Base-by-base conservation (phyloP, 2,113 vertebrate genomes). In the Bucco capensis region DNA sequence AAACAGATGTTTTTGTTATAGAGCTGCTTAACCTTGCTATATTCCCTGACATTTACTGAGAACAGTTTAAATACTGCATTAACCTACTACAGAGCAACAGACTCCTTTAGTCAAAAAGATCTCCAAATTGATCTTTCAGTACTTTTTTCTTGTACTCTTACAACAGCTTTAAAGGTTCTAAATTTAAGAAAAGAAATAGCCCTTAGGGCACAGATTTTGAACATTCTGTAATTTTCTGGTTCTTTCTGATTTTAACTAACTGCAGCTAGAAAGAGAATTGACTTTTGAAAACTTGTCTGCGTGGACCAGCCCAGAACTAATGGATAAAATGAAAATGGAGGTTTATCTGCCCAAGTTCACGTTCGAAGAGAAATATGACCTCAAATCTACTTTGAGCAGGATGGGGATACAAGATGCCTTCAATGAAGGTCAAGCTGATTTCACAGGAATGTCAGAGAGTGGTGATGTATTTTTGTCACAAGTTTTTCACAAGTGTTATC, bases 341-440 rank as follows among this genome's bases (percentile, higher is more conserved):
- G 96, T 98, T 54, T 97, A 96, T 21, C 73, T 99, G 8, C 98
- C 98, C 30, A 97, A 94, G 25, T 98, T 98, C 96, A 98, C 96
- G 0, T 53, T 99, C 92, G 98, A 98, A 94, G 96, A 98, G 73
- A 96, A 33, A 14, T 98, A 98, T 2, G 92, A 98, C 86, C 92
- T 99, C 87, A 97, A 97, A 54, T 30, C 94, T 19, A 87, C 98
- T 50, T 97, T 99, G 91, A 85, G 44, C 15, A 97, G 73, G 57
- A 98, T 98, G 97, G 98, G 98, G 18, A 96, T 98, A 71, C 64
- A 77, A n/a, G 97, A 98, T 7, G 97, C 97, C 47, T 98, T 98
- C 73, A 90, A 14, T 42, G 17, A 62, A 67, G 84, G 70, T 46
- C 79, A 77, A 75, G 97, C 97, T 76, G 91, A 98, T 75, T 98